Percentiles rank a stretch among this genome's conserved stretches.
Conservation (phyloP, 2,797 vertebrate genomes). For the Sebastes alutus region DNA sequence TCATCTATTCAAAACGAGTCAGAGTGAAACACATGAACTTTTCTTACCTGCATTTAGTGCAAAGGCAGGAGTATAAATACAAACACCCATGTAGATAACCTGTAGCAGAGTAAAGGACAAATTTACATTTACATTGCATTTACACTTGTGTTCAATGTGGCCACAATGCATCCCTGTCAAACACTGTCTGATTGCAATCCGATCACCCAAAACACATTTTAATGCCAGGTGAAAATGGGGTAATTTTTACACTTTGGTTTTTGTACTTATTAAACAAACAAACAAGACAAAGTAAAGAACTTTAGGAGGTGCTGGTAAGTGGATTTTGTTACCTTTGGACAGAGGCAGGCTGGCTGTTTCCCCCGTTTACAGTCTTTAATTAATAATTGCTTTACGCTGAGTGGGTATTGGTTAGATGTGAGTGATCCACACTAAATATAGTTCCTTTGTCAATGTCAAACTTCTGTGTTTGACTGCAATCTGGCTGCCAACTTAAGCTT, state of each 20-base stretch:
- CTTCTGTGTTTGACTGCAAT: no score
- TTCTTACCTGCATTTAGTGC: conserved; percentile 90
- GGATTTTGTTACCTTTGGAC: neutral
- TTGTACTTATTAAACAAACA: neutral
- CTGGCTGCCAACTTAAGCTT: neutral
- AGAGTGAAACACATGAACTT: accelerated
- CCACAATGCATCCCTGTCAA: no score
- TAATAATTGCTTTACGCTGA: neutral
- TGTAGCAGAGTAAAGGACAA: conserved; percentile 50
- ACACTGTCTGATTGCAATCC: no score
- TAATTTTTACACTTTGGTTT: neutral
- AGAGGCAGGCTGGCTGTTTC: neutral
- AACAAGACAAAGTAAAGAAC: no score
- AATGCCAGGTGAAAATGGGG: no score
- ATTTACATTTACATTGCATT: neutral
- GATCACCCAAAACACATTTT: no score
- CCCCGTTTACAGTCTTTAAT: neutral
- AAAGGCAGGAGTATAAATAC: conserved; percentile 91
- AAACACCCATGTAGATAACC: conserved; percentile 95
- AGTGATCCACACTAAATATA: neutral
- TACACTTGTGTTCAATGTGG: no score
- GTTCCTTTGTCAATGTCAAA: neutral
- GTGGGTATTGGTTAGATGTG: neutral
- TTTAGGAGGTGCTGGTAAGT: neutral
- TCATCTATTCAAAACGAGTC: neutral